Conservation (phyloP, 2,797 vertebrate genomes). For the Acanthiza pusilla region DNA sequence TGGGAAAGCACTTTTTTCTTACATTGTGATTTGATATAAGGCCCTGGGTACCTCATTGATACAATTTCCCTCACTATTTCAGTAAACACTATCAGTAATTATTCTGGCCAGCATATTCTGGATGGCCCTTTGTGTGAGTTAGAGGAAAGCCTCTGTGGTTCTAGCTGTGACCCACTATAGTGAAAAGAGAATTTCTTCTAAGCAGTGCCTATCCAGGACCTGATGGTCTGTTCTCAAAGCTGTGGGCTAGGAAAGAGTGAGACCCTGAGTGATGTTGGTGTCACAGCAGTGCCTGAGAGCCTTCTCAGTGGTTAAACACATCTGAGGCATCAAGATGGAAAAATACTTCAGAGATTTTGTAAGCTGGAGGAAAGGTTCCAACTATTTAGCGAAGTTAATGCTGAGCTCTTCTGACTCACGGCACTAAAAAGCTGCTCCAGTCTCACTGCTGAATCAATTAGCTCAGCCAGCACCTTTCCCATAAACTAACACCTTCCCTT, state of each 20-base stretch:
- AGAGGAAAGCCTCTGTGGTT: neutral
- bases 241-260: neutral
- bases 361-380: slow-evolving; percentile 39
- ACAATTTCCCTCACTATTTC: neutral
- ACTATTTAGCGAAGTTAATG: slow-evolving; percentile 40
- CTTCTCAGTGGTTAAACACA: slow-evolving; percentile 5
- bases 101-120: neutral
- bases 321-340: slow-evolving; percentile 25
- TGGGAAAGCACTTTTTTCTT: neutral
- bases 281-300: neutral
- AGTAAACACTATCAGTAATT: neutral
- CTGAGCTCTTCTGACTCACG: slow-evolving; percentile 52
- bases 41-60: neutral
- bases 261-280: neutral
- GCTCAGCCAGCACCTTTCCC: slow-evolving; percentile 34
- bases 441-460: slow-evolving; percentile 47
- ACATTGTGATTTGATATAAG: neutral
- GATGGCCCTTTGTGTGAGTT: neutral
- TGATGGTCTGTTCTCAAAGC: neutral
- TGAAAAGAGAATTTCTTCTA: neutral
- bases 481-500: slow-evolving; percentile 23
- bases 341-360: slow-evolving; percentile 58
- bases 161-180: neutral
- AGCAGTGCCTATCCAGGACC: neutral
- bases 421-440: slow-evolving; percentile 27